phyloP scores from a whole-genome alignment of 2,113 vertebrate species.

The Coreoperca whiteheadi region DNA sequence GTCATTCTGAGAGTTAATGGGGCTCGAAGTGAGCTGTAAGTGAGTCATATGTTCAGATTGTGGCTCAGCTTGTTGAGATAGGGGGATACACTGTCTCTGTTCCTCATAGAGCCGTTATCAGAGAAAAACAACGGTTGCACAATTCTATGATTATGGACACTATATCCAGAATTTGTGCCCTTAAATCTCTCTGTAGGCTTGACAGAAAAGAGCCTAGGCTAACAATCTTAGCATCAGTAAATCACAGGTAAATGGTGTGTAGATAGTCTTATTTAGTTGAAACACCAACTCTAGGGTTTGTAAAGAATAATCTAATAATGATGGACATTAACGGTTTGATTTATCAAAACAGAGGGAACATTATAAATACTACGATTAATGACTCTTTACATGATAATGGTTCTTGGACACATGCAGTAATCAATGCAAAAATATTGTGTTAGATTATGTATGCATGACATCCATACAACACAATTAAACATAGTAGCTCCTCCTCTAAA shows the following conservation, averaged over 20 bases:
- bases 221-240: background rate
- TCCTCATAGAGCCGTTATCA: background rate
- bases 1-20: conserved; percentile 33
- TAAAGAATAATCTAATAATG: background rate
- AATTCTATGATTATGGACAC: background rate
- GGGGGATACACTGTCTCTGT: background rate
- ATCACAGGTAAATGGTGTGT: background rate
- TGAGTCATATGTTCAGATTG: conserved; percentile 11
- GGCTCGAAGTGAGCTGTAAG: conserved; percentile 5
- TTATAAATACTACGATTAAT: background rate
- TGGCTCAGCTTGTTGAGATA: background rate
- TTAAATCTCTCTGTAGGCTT: background rate
- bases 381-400: background rate
- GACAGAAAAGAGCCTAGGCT: background rate
- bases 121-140: background rate
- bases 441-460: background rate
- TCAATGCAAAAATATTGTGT: background rate
- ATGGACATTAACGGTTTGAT: background rate
- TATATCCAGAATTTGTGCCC: background rate
- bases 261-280: background rate
- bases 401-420: background rate
- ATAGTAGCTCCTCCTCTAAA: background rate
- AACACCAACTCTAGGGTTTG: background rate
- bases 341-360: background rate
- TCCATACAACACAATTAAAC: background rate